Evolutionary conservation across 2,113 vertebrate genomes (phyloP).

Genomic region (Hyperoodon ampullatus): DNA sequence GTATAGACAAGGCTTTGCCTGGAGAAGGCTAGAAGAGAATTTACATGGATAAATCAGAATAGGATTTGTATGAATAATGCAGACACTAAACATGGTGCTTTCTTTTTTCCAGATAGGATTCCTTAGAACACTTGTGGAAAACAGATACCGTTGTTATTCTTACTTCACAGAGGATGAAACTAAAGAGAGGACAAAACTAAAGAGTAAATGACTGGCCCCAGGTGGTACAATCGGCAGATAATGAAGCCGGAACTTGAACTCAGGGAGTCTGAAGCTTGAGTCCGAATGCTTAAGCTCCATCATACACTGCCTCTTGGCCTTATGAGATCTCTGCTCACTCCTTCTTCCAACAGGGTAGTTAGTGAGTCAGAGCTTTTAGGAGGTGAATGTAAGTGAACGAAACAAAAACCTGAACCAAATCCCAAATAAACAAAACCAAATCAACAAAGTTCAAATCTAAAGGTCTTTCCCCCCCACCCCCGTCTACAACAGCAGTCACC

Average conservation of each 20-base stretch:
- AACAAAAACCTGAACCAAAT: neutral
- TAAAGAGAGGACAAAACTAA: neutral
- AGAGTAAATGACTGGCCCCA: neutral
- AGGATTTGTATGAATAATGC: neutral
- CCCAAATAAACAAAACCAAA: neutral
- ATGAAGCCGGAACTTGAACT: neutral
- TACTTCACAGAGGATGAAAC: neutral
- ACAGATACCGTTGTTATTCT: neutral
- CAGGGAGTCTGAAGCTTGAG: neutral
- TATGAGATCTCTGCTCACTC: neutral
- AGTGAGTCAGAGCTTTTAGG: neutral
- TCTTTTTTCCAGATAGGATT: neutral
- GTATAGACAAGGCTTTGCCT: neutral
- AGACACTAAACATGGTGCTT: neutral
- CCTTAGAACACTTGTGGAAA: neutral
- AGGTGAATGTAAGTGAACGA: neutral
- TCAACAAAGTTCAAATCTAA: neutral
- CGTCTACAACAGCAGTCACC: neutral
- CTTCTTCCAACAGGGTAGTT: neutral
- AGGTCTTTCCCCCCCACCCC: accelerated
- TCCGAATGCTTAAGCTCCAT: accelerated
- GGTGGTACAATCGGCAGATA: neutral
- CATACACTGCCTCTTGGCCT: neutral
- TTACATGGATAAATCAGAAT: neutral
- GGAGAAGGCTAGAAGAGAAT: neutral